Evolutionary conservation across 2,888 invertebrate species (phyloP), one percentile per base, ranked within the genome.

Genomic region (Oscheius sp.): DNA sequence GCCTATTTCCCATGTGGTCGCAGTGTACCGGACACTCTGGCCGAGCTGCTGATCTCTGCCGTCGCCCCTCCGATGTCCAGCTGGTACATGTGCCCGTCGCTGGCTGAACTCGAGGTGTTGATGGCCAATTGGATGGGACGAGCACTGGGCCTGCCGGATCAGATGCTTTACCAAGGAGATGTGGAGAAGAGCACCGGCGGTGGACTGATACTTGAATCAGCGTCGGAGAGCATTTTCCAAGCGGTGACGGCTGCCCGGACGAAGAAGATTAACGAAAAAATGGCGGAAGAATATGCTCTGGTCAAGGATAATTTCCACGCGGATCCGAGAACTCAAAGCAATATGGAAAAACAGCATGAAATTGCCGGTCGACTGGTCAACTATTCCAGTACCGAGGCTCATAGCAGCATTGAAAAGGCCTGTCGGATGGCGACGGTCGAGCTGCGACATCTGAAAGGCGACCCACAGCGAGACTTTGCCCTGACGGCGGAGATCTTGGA

Each of bases 331-430:
- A 66, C 27, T 6, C 13, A n/a, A 21, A 52, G 18, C 25, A 69
- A 55, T 5, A 6, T 56, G 45, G 56, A 69, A 12, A 45, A 23
- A 56, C 56, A 56, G 18, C 69, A 69, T 23, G 55, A 55, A n/a
- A 16, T 69, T 7, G 69, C 69, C 29, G 58, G 25, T 7, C 27
- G 29, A 55, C 18, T 69, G 56, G 43, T 69, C 58, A 41, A 43
- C 25, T 69, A 69, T 29, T n/a, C 55, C 18, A 69, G 41, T 29
- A 69, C 23, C 18, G 69, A 69, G 91, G 95, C 95, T 0, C 96
- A 96, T 89, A 95, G 95, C 0, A 95, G 95, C n/a, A 94, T 96
- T 6, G 95, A 96, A 89, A 96, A 96, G 89, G 95, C 95, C 29
- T 95, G 95, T 1, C 91, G 95, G 18, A 95, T 96, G 87, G 95